Evolutionary conservation across 2,797 vertebrate genomes (phyloP).

Genomic region (Peromyscus nudipes): DNA sequence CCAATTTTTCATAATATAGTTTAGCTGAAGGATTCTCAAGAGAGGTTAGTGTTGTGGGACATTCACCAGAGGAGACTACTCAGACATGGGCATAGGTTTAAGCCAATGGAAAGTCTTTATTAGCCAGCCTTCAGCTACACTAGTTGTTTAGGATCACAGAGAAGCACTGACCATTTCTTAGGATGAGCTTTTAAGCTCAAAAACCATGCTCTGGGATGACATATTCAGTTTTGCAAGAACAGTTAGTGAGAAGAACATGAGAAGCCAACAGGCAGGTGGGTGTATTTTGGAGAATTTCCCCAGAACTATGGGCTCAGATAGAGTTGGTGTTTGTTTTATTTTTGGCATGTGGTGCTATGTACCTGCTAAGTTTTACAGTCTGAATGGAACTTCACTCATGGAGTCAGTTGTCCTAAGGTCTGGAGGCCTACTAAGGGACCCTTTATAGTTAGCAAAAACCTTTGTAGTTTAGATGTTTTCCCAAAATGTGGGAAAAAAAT

Average conservation of each 20-base stretch:
- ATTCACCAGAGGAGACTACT: neutral
- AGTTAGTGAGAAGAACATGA: neutral
- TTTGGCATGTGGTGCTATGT: neutral
- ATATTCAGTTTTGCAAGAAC: neutral
- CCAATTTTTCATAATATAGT: neutral
- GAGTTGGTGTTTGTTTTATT: neutral
- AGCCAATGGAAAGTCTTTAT: neutral
- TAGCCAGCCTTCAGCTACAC: neutral
- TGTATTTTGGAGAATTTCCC: neutral
- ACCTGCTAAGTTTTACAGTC: neutral
- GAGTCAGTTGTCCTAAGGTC: neutral
- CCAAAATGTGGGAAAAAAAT: neutral
- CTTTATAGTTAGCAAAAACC: neutral
- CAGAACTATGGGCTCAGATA: neutral
- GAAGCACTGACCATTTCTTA: neutral
- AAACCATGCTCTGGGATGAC: neutral
- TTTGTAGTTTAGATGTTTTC: neutral
- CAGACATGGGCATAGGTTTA: neutral
- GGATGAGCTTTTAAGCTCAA: neutral
- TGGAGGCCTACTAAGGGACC: neutral
- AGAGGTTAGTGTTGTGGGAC: neutral
- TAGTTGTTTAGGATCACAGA: neutral
- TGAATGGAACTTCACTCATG: neutral
- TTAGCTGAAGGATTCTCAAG: neutral
- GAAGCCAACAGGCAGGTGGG: neutral